A percentile compares a stretch with the other conserved stretches of the same genome.
Evolutionary conservation across 2,113 vertebrate species (phyloP).

Genomic region (Crotalus tigris): DNA sequence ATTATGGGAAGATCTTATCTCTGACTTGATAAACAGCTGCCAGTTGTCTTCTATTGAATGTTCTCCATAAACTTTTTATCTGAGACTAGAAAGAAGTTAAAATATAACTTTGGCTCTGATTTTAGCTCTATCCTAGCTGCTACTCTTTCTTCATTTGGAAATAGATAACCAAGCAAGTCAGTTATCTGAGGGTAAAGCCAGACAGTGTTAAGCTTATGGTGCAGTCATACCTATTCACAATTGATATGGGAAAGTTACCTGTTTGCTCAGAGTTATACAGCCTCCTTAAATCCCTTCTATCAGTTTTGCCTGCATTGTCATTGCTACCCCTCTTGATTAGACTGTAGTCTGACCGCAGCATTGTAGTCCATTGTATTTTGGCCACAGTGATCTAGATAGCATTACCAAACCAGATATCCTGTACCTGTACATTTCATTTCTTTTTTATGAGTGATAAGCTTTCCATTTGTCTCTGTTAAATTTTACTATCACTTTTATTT

Average conservation of each 20-base stretch:
- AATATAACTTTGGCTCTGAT: neutral
- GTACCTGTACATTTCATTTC: neutral
- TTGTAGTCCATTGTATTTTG: neutral
- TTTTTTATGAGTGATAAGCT: neutral
- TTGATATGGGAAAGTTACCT: neutral
- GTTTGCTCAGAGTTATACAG: neutral
- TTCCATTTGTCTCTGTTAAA: neutral
- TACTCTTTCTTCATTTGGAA: neutral
- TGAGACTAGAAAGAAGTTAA: neutral
- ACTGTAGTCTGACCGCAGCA: neutral
- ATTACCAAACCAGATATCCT: neutral
- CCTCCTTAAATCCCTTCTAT: neutral
- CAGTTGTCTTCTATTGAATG: neutral
- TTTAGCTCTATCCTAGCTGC: neutral
- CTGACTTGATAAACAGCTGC: neutral
- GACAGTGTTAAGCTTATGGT: neutral
- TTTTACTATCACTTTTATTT: neutral
- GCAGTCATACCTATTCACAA: neutral
- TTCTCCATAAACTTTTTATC: neutral
- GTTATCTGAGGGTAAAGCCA: neutral
- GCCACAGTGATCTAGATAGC: neutral
- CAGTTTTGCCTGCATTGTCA: neutral
- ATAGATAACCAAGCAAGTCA: neutral
- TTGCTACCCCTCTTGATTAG: neutral
- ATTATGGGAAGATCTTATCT: conserved; percentile 1